These are phyloP conservation scores for Xanthostigma xanthostigma DNA, from an alignment of 2,888 invertebrate genomes.

Conservation along the genomic window DNA sequence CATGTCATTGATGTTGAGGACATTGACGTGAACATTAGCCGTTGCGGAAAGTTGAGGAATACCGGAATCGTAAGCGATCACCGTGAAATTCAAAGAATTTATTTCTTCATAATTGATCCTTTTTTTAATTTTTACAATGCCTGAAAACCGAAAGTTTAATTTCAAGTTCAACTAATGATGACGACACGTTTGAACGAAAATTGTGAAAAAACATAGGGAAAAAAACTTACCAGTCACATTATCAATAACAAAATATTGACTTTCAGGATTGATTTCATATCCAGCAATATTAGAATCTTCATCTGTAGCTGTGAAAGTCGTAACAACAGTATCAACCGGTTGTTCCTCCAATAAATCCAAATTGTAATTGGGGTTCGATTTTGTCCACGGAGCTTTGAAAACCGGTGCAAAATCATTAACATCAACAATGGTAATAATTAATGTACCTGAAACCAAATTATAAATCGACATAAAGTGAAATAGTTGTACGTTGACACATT, in stretches of 20 bases:
- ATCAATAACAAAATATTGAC: conserved; percentile 65
- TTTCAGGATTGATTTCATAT: conserved; percentile 53
- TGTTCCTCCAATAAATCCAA: conserved; percentile 68
- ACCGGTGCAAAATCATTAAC: conserved; percentile 55
- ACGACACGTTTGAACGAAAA: too few relatives aligned
- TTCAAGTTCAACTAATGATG: too few relatives aligned
- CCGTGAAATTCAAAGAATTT: conserved; percentile 60
- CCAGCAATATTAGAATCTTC: conserved; percentile 69
- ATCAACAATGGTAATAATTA: conserved; percentile 54
- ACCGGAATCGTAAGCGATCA: conserved; percentile 74
- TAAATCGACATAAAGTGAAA: neutral
- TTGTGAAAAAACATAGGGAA: neutral
- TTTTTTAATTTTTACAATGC: conserved; percentile 58
- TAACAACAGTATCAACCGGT: conserved; percentile 60
- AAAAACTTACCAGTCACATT: conserved; percentile 50
- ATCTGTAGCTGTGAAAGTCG: conserved; percentile 65
- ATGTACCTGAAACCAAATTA: conserved; percentile 31
- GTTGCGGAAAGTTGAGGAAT: conserved; percentile 67
- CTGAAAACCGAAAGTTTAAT: conserved; percentile 25
- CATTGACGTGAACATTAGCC: conserved; percentile 59
- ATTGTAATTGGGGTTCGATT: conserved; percentile 43
- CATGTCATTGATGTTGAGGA: conserved; percentile 79
- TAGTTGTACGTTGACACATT: neutral
- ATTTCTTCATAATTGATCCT: conserved; percentile 74
- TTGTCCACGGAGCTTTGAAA: conserved; percentile 59